phyloP scores from a whole-genome alignment of 2,113 vertebrate species.

The Grammomys dolichurus region DNA sequence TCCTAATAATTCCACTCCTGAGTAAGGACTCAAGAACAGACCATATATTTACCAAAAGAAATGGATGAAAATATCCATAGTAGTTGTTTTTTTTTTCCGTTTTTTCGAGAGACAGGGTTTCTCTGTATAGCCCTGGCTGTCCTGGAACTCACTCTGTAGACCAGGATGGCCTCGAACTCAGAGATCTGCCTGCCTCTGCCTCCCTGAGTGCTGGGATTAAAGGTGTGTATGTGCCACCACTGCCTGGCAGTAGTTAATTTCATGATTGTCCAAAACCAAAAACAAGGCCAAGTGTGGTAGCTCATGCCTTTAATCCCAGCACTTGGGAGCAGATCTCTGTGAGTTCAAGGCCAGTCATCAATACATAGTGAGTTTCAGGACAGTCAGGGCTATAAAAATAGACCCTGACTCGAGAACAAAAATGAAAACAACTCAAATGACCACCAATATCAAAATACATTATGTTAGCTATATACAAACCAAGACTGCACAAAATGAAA shows the following conservation, averaged over 20 bases:
- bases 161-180: too few species aligned
- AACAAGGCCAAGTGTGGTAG: neutral
- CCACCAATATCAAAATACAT: neutral
- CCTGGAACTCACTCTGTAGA: too few species aligned
- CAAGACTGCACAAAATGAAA: conserved; percentile 11
- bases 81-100: neutral
- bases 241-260: neutral
- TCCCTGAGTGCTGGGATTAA: too few species aligned
- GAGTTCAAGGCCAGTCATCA: neutral
- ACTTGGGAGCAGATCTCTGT: neutral
- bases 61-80: neutral
- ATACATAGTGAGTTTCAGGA: neutral
- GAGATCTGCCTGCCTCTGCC: too few species aligned
- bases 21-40: neutral
- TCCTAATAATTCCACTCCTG: neutral
- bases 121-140: too few species aligned
- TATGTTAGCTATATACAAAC: neutral
- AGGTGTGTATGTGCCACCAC: too few species aligned
- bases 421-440: neutral
- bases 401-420: neutral
- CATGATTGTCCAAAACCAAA: neutral
- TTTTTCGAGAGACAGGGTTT: too few species aligned
- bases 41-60: neutral
- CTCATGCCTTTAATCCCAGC: neutral
- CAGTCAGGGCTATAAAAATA: neutral